Percentiles rank a stretch among this genome's conserved stretches.
Evolutionary conservation across 2,888 invertebrate species (phyloP).

Genomic region (Drosophila melanocephala): DNA sequence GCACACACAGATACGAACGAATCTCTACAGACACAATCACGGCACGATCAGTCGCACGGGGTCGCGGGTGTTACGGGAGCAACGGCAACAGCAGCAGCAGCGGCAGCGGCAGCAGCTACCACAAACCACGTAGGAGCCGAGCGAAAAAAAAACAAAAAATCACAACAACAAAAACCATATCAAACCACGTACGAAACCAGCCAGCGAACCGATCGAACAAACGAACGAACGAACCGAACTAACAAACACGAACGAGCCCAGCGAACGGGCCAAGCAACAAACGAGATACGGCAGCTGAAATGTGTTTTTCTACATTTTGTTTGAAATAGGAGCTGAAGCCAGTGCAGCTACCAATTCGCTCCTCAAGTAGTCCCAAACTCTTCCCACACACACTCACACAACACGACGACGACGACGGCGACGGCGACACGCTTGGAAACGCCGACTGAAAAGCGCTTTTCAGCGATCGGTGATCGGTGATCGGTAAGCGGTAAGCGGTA

Average conservation of each 20-base stretch:
- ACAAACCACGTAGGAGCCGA: conserved; percentile 76
- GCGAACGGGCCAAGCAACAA: conserved; percentile 46
- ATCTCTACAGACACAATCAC: conserved; percentile 60
- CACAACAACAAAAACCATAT: conserved; percentile 19
- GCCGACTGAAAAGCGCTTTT: conserved; percentile 76
- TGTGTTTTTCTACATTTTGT: conserved; percentile 85
- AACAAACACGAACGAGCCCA: conserved; percentile 34
- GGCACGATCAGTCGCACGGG: conserved; percentile 68
- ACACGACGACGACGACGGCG: conserved; percentile 33
- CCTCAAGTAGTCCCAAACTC: conserved; percentile 86
- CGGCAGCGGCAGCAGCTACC: conserved; percentile 61
- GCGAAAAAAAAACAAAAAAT: conserved; percentile 44
- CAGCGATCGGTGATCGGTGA: conserved; percentile 29
- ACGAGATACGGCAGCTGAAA: conserved; percentile 83
- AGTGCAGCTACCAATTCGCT: conserved; percentile 86
- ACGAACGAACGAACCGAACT: conserved; percentile 11
- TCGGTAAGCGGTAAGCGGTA: conserved; percentile 11
- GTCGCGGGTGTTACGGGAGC: conserved; percentile 75
- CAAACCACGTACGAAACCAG: conserved; percentile 41
- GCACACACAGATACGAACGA: conserved; percentile 17
- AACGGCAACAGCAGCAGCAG: conserved; percentile 67
- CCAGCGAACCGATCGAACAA: conserved; percentile 14
- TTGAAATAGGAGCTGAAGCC: conserved; percentile 86
- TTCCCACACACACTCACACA: conserved; percentile 83
- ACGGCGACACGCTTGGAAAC: conserved; percentile 43